Base-by-base conservation (phyloP, 1,140 invertebrate species). In the Drosophila kanapiae region DNA sequence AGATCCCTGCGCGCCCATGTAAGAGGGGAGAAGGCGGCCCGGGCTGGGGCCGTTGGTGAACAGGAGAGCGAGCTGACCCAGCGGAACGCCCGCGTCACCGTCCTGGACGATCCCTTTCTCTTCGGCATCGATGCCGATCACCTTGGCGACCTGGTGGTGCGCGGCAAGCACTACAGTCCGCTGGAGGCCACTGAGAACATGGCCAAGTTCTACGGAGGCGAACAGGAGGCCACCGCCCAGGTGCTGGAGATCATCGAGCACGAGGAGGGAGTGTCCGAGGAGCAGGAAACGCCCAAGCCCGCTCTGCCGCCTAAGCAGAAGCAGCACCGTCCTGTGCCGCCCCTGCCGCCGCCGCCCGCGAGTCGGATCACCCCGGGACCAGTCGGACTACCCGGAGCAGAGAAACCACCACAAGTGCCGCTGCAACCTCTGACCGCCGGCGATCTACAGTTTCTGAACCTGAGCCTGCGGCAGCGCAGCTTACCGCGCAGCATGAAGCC, bases 71-170 rank as follows among this genome's bases (percentile, higher is more conserved):
- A 92, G 45, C 58, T 71, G 8, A 92, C 91, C 18, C 86, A 91
- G 43, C 29, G 72, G 35, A 91, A 92, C 75, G 92, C 91, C 47
- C 75, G 78, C 33, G 91, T 93, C 16, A 93, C 92, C 9, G 81
- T 93, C 35, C 78, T 93, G 13, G 92, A 93, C 61, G 92, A 93
- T 82, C 92, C 92, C 47, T 93, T 93, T 79, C 82, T 93, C 18
- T 92, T 93, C 23, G 92, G 92, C 69, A 92, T 92, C 65, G 91
- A 92, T 65, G 91, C 80, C 9, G 91, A 92, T 76, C 91, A 92
- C 47, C 65, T 92, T 71, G 87, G 91, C 14, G 91, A 92, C 74
- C 68, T 92, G 58, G 70, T 91, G 35, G 45, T 59, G 13, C 23
- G 78, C 0, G 83, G 86, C 58, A 92, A 92, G 61, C 76, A 77